Evolutionary conservation across 2,797 vertebrate species (phyloP).

Genomic region (Myiothlypis coronata): DNA sequence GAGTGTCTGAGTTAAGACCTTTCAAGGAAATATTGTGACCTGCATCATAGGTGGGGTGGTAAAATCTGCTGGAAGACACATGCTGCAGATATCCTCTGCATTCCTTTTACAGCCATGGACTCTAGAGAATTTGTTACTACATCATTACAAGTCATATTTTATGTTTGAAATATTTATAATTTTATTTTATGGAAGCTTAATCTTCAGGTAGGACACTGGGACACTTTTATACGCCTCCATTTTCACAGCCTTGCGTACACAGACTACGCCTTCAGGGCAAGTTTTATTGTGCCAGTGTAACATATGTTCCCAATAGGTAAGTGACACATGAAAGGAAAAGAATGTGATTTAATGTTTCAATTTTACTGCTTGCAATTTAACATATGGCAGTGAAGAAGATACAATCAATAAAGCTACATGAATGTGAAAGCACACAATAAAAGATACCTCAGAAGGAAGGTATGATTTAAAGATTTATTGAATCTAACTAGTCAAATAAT

Average conservation of each 20-base stretch:
- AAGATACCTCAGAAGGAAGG: conserved; percentile 37
- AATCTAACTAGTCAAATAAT: conserved; percentile 28
- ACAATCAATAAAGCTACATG: conserved; percentile 66
- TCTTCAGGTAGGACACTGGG: conserved; percentile 43
- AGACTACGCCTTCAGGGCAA: conserved; percentile 39
- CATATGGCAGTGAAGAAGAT: conserved; percentile 67
- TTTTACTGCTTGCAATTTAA: conserved; percentile 69
- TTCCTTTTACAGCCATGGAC: neutral
- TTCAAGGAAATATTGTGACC: neutral
- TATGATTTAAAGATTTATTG: conserved; percentile 52
- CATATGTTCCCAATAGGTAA: conserved; percentile 74
- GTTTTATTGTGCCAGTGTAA: conserved; percentile 56
- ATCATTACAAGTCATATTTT: conserved; percentile 50
- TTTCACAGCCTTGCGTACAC: conserved; percentile 31
- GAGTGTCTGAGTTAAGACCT: neutral
- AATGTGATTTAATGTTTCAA: conserved; percentile 73
- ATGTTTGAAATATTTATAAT: conserved; percentile 61
- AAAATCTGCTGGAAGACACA: neutral
- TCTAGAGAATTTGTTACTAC: conserved; percentile 34
- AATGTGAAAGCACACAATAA: conserved; percentile 50
- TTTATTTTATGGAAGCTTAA: conserved; percentile 57
- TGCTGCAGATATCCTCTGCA: neutral
- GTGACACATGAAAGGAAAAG: conserved; percentile 71
- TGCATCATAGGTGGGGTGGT: neutral
- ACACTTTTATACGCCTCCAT: conserved; percentile 58